Conservation (phyloP, 2,113 vertebrate genomes). For the Plecotus auritus region DNA sequence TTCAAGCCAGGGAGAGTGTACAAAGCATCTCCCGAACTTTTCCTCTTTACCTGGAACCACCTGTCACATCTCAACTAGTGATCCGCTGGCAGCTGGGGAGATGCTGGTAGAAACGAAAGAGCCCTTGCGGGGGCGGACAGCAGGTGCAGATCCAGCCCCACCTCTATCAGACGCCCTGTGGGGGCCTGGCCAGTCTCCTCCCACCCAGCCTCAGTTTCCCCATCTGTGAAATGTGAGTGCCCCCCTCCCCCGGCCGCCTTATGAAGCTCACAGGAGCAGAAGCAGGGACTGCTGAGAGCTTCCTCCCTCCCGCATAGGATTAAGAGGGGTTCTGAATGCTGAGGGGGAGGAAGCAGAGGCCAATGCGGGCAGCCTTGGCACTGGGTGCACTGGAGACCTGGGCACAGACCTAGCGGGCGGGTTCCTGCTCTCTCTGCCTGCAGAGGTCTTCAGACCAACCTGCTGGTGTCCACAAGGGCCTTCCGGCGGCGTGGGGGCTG, state of each 20-base stretch:
- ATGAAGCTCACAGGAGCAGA: background rate
- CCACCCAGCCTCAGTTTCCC: background rate
- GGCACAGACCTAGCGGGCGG: background rate
- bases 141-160: background rate
- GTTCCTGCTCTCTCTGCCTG: background rate
- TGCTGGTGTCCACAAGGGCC: background rate
- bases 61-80: background rate
- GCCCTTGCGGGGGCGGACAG: background rate
- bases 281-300: background rate
- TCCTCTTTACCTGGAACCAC: too few relatives aligned
- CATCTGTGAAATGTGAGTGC: background rate
- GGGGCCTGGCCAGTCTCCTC: background rate
- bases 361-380: background rate
- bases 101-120: background rate
- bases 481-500: background rate
- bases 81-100: background rate
- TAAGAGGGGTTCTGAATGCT: background rate
- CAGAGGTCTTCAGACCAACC: background rate
- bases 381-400: background rate
- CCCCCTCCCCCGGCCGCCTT: background rate
- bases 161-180: background rate
- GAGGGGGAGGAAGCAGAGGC: background rate
- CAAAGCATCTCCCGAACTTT: too few relatives aligned
- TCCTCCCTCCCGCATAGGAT: background rate
- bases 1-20: too few relatives aligned